Conservation (phyloP, 2,113 vertebrate genomes). For the Poecilia latipinna region DNA sequence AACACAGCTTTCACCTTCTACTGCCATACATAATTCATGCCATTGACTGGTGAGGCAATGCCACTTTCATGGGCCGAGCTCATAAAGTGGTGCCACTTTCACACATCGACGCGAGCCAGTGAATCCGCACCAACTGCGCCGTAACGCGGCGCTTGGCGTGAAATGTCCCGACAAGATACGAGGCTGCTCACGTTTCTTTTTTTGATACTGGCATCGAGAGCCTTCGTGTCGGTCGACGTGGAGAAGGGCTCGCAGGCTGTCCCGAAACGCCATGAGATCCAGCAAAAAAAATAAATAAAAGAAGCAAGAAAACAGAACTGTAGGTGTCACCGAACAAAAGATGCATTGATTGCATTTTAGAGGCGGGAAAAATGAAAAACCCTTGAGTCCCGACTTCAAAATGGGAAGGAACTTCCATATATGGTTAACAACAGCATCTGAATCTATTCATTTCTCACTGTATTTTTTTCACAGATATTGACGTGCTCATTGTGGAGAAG, state of each 20-base stretch:
- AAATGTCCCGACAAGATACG: constrained; percentile 55
- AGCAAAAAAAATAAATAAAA: background rate
- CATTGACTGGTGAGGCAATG: constrained; percentile 76
- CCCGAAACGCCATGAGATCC: background rate
- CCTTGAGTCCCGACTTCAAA: too few species aligned
- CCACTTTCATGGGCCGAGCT: constrained; percentile 72
- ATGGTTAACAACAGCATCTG: background rate
- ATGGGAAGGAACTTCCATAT: background rate
- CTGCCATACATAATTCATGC: constrained; percentile 80
- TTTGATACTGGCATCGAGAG: constrained; percentile 17
- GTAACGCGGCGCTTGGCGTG: constrained; percentile 45
- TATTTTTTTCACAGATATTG: too few species aligned
- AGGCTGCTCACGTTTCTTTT: constrained; percentile 1
- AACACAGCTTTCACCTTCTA: constrained; percentile 76
- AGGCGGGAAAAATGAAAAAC: background rate
- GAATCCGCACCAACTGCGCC: constrained; percentile 65
- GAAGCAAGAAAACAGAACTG: background rate
- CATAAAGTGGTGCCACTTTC: constrained; percentile 76
- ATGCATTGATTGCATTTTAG: background rate
- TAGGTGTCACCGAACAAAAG: background rate
- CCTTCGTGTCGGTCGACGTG: constrained; percentile 17
- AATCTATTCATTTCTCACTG: too few species aligned
- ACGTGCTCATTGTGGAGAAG: too few species aligned
- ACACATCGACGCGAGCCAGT: constrained; percentile 65
- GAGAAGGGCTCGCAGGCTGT: constrained; percentile 17